Percentiles rank a stretch among this genome's conserved stretches.
Evolutionary conservation across 2,113 vertebrate genomes (phyloP).

Genomic region (Corydoras sp.): DNA sequence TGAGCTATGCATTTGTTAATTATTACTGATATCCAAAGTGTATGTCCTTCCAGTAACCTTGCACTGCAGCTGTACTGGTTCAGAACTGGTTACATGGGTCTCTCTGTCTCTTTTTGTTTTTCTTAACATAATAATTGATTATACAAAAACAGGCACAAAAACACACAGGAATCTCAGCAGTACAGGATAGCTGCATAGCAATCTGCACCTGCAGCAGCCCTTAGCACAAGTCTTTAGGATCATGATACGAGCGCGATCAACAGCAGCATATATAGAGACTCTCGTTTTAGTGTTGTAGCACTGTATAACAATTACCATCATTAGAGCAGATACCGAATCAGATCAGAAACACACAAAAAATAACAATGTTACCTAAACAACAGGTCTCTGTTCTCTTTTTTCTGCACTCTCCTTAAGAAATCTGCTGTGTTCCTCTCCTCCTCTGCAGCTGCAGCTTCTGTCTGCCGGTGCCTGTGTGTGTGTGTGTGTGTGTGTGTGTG

Average conservation of each 20-base stretch:
- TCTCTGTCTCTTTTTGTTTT: not conserved
- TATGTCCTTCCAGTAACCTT: slow-evolving; percentile 6
- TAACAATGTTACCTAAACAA: not conserved
- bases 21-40: not conserved
- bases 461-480: not conserved
- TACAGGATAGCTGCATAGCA: not conserved
- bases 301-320: too few relatives aligned
- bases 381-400: too few relatives aligned
- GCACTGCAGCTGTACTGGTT: not conserved
- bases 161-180: not conserved
- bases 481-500: slow-evolving; percentile 6
- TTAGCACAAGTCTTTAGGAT: too few relatives aligned
- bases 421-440: not conserved
- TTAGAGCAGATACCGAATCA: too few relatives aligned
- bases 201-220: not conserved
- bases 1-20: not conserved
- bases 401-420: not conserved
- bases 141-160: too few relatives aligned
- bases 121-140: not conserved
- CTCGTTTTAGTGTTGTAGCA: too few relatives aligned
- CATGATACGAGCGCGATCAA: too few relatives aligned
- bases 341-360: not conserved
- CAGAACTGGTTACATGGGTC: too few relatives aligned
- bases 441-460: not conserved
- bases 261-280: too few relatives aligned